Evolutionary conservation across 2,113 vertebrate genomes (phyloP), one percentile per base, ranked within the genome.

Genomic region (Oreotrochilus melanogaster): DNA sequence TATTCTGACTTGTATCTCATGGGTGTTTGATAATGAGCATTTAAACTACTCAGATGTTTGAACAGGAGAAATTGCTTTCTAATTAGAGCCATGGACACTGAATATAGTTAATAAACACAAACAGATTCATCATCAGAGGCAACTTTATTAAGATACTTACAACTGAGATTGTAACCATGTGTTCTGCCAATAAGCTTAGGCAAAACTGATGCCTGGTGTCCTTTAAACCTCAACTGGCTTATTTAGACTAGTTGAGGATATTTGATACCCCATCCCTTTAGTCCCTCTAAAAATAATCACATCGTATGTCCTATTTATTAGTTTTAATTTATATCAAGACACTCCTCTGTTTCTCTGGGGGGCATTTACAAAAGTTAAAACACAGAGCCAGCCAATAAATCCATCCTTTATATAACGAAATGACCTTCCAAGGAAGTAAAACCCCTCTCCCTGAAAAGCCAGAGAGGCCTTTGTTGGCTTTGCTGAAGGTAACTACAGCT

Each of bases 321-420:
- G 69, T 73, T 93, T 67, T 82, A 11, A 87, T 88, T 91, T 62
- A 30, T 54, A 82, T 31, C 71, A 76, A 78, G 83, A 78, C 56
- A 43, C n/a, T 66, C 27, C 18, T 86, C 84, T 64, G 51, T 54
- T 93, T 82, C 91, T 92, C 86, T 53, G 42, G 71, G 64, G 80
- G 39, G 18, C 53, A 78, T 86, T 93, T 88, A 50, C 42, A 70
- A 62, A 94, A 95, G 69, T 91, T 86, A 72, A 88, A 94, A 92
- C 2, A 6, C 60, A 62, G 58, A 94, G 37, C 33, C 50, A 73
- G 48, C 42, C 57, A 78, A 92, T 79, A 89, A 83, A 95, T 87
- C 78, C 42, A 74, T 83, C 54, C 48, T 56, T 18, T 54, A 15
- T 8, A 27, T 47, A 91, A 90, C 37, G 73, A 92, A 97, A 92